These are phyloP conservation scores for Entomyzon cyanotis DNA, from an alignment of 2,113 vertebrate species.

Conservation along the genomic window DNA sequence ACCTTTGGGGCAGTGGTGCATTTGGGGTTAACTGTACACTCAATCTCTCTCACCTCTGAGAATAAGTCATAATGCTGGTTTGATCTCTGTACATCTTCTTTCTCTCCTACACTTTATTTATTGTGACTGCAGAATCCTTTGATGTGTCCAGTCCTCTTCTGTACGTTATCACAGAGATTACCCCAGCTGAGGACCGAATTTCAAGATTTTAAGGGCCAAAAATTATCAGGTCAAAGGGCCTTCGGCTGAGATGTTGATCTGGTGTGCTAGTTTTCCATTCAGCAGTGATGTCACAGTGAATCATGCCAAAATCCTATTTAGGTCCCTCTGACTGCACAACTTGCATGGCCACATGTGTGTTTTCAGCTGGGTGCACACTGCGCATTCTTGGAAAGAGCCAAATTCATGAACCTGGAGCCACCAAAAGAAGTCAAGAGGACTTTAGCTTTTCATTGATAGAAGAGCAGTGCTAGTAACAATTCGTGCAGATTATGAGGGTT, in stretches of 20 bases:
- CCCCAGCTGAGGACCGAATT: not conserved
- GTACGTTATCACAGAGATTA: not conserved
- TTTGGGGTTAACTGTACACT: not conserved
- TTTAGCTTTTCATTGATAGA: not conserved
- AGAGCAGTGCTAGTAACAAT: not conserved
- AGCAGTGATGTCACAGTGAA: not conserved
- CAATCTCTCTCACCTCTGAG: not conserved
- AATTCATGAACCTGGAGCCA: not conserved
- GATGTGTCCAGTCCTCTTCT: not conserved
- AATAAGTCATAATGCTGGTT: not conserved
- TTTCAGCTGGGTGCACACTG: not conserved
- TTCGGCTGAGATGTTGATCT: not conserved
- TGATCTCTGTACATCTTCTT: not conserved
- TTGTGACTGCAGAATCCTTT: not conserved
- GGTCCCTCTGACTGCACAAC: not conserved
- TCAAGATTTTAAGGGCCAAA: not conserved
- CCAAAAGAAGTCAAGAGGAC: not conserved
- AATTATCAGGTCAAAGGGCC: not conserved
- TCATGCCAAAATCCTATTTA: not conserved
- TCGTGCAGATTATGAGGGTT: not conserved
- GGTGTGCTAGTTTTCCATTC: not conserved
- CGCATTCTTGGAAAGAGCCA: not conserved
- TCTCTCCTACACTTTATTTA: not conserved
- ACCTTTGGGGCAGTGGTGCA: not conserved
- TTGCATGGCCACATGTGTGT: not conserved